Percentiles rank a stretch among this genome's conserved stretches.
These are phyloP conservation scores for Antennarius maculatus DNA, from an alignment of 2,797 vertebrate species.

Conservation along the genomic window DNA sequence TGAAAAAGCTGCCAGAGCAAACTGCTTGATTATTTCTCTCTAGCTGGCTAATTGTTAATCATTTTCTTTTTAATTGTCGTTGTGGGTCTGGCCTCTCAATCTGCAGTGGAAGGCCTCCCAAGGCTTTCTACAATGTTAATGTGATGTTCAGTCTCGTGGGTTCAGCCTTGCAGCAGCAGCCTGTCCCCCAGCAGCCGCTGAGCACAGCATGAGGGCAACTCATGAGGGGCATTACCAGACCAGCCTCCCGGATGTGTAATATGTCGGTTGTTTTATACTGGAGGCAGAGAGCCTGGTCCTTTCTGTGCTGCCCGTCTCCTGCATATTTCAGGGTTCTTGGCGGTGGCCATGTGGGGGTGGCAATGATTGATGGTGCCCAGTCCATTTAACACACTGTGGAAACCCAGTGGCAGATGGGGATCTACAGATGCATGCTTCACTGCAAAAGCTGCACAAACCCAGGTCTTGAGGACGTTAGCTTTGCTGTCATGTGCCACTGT, in stretches of 20 bases:
- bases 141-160: constrained; percentile 66
- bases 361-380: constrained; percentile 80
- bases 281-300: constrained; percentile 66
- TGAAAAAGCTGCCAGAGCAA: constrained; percentile 57
- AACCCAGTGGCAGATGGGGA: constrained; percentile 69
- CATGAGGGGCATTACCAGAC: constrained; percentile 72
- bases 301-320: constrained; percentile 61
- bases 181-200: constrained; percentile 60
- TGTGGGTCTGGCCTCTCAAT: constrained; percentile 64
- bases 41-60: constrained; percentile 70
- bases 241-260: constrained; percentile 71
- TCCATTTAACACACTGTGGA: constrained; percentile 74
- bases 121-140: constrained; percentile 67
- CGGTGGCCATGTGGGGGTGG: constrained; percentile 75
- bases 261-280: constrained; percentile 64
- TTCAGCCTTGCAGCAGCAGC: constrained; percentile 63
- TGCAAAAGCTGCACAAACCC: constrained; percentile 40
- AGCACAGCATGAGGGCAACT: constrained; percentile 72
- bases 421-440: constrained; percentile 65
- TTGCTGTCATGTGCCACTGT: constrained; percentile 35
- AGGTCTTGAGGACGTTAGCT: constrained; percentile 48
- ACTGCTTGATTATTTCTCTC: constrained; percentile 65
- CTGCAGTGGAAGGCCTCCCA: constrained; percentile 63
- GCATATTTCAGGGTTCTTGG: constrained; percentile 70
- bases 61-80: constrained; percentile 76